Percentiles rank a stretch among this genome's conserved stretches.
These are phyloP conservation scores for Episyrphus balteatus DNA, from an alignment of 1,140 invertebrate genomes.

Conservation along the genomic window DNA sequence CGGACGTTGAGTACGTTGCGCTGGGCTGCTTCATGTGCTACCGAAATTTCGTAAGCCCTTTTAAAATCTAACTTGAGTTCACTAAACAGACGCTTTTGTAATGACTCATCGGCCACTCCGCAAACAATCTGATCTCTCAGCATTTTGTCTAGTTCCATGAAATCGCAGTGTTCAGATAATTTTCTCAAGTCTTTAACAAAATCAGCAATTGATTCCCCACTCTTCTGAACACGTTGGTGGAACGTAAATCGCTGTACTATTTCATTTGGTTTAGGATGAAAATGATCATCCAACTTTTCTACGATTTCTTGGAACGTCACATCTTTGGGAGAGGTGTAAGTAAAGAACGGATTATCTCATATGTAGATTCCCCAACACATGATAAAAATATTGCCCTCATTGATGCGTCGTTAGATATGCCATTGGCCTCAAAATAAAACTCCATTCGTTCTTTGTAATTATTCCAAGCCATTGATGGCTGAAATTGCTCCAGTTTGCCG, in stretches of 20 bases:
- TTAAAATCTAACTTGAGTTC: constrained; percentile 1
- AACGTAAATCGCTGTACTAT: constrained; percentile 2
- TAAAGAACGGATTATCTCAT: too few species aligned
- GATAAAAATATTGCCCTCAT: too few species aligned
- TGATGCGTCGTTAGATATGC: too few species aligned
- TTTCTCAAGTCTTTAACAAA: constrained; percentile 13
- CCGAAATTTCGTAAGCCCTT: neutral
- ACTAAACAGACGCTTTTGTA: constrained; percentile 8
- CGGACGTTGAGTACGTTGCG: neutral
- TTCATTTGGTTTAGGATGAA: too few species aligned
- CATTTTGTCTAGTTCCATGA: constrained; percentile 8
- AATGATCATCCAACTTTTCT: too few species aligned
- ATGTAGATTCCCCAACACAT: too few species aligned
- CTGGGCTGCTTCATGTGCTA: neutral
- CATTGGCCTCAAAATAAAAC: too few species aligned
- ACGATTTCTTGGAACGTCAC: too few species aligned
- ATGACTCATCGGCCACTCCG: constrained; percentile 2
- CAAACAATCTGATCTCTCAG: constrained; percentile 13
- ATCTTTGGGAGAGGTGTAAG: too few species aligned
- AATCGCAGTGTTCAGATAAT: constrained; percentile 14
- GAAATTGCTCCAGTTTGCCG: too few species aligned
- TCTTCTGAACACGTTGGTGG: constrained; percentile 10
- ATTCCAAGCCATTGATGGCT: too few species aligned
- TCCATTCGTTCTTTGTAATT: too few species aligned
- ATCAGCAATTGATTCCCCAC: constrained; percentile 8